Conservation (phyloP, 2,113 vertebrate species). For the Ctenomys sociabilis region DNA sequence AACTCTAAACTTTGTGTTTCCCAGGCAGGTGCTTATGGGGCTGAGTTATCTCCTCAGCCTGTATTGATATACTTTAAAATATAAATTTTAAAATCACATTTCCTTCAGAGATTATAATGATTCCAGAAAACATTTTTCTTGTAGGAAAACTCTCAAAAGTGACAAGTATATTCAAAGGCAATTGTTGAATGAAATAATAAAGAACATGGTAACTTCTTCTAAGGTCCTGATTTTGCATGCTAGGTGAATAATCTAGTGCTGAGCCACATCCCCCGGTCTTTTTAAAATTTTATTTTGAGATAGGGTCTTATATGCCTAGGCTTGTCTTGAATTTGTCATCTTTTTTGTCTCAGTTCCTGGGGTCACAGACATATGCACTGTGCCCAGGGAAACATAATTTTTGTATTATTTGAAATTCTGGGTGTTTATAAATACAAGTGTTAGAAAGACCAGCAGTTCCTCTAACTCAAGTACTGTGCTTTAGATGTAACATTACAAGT, state of each 20-base stretch:
- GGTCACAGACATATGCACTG: neutral
- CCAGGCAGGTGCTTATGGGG: too few relatives aligned
- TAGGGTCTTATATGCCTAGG: neutral
- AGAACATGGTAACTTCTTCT: neutral
- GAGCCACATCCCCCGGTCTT: neutral
- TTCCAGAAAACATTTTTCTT: neutral
- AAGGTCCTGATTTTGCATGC: neutral
- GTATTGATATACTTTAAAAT: neutral
- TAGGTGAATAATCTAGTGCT: neutral
- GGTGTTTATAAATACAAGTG: conserved; percentile 19
- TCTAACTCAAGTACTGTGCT: neutral
- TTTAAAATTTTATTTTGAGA: neutral
- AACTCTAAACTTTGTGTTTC: too few relatives aligned
- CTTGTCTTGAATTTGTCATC: neutral
- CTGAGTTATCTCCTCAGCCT: too few relatives aligned
- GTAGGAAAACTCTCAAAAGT: neutral
- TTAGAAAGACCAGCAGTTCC: conserved; percentile 19
- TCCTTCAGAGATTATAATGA: neutral
- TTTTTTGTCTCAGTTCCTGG: neutral
- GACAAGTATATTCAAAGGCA: neutral
- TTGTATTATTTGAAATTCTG: conserved; percentile 14
- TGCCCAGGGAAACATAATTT: neutral
- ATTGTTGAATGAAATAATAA: neutral
- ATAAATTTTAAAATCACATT: neutral
- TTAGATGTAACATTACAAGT: conserved; percentile 27